phyloP scores from a whole-genome alignment of 1,140 invertebrate genomes.

The Lasioglossum albipes region DNA sequence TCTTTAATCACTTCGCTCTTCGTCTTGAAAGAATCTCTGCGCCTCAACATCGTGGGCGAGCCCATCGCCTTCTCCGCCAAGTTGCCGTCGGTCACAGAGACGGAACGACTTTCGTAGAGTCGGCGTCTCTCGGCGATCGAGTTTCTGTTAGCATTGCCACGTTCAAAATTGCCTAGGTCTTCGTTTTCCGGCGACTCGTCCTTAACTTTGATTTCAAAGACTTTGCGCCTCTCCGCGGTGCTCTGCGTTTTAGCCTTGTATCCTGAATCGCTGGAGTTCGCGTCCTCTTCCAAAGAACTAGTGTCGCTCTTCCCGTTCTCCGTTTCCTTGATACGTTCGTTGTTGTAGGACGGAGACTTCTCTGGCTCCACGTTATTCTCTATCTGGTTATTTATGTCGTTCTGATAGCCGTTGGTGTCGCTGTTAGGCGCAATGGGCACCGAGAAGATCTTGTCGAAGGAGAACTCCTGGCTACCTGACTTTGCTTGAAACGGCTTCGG shows the following conservation, averaged over 20 bases:
- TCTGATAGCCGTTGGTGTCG: conserved; percentile 67
- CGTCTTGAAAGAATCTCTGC: conserved; percentile 83
- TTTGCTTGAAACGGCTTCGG: conserved; percentile 91
- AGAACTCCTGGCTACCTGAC: conserved; percentile 85
- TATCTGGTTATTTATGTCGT: conserved; percentile 53
- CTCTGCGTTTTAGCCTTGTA: conserved; percentile 87
- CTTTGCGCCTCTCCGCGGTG: conserved; percentile 86
- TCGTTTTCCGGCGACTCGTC: conserved; percentile 78
- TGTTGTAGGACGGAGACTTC: conserved; percentile 69
- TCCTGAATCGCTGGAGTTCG: conserved; percentile 82
- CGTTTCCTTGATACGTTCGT: conserved; percentile 71
- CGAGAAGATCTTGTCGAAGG: conserved; percentile 89
- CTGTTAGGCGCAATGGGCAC: conserved; percentile 86
- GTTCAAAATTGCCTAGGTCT: conserved; percentile 80
- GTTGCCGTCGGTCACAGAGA: conserved; percentile 81
- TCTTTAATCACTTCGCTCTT: conserved; percentile 81
- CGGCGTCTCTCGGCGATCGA: conserved; percentile 89
- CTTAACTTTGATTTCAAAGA: conserved; percentile 83
- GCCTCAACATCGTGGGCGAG: conserved; percentile 86
- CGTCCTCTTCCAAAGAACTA: conserved; percentile 82
- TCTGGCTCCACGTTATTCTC: conserved; percentile 65
- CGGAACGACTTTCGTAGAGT: conserved; percentile 87
- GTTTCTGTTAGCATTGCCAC: conserved; percentile 82
- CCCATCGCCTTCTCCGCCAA: conserved; percentile 84
- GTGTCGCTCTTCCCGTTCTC: conserved; percentile 84